phyloP scores from a whole-genome alignment of 2,113 vertebrate species.

The Daubentonia madagascariensis region DNA sequence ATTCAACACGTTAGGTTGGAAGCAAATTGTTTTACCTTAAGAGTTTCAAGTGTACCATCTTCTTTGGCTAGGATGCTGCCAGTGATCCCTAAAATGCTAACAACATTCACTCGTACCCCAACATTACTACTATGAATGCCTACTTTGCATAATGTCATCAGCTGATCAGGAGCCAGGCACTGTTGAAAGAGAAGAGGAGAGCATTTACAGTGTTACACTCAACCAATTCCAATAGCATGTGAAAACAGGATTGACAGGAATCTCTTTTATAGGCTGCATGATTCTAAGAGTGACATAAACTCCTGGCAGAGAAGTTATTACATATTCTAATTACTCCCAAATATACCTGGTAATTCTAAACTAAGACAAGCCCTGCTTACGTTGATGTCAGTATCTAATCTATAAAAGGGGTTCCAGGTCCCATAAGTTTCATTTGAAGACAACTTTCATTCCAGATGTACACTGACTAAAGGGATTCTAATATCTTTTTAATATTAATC shows the following conservation, averaged over 20 bases:
- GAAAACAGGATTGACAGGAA: not conserved
- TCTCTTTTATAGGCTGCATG: not conserved
- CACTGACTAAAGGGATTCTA: not conserved
- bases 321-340: not conserved
- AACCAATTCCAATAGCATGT: not conserved
- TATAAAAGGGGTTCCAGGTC: not conserved
- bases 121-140: conserved; percentile 86
- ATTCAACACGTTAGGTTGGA: not conserved
- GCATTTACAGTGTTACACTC: fast-evolving
- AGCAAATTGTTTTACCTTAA: conserved; percentile 88
- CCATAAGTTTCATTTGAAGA: not conserved
- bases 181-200: conserved; percentile 70
- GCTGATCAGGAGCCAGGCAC: conserved; percentile 93
- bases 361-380: not conserved
- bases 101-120: conserved; percentile 91
- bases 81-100: conserved; percentile 95
- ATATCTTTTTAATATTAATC: not conserved
- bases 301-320: not conserved
- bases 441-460: not conserved
- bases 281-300: not conserved
- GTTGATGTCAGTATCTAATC: too few relatives aligned
- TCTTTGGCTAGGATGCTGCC: conserved; percentile 94
- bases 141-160: conserved; percentile 91
- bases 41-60: conserved; percentile 86
- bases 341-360: not conserved